Evolutionary conservation across 53 echinoderm and acorn worm species (phyloP).

Genomic region (Actinopyga echinites): DNA sequence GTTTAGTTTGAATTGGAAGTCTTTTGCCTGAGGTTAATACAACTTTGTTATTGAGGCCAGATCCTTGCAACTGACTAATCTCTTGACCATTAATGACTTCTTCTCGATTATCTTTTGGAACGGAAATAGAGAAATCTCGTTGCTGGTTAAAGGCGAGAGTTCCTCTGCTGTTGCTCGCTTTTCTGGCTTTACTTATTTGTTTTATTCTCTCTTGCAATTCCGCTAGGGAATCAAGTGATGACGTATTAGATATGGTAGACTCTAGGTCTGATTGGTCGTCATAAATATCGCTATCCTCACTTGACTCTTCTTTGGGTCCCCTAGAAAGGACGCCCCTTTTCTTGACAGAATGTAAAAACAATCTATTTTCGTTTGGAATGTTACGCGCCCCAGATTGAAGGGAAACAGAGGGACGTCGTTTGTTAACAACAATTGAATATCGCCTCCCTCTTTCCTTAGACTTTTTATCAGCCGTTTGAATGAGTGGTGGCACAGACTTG

Average conservation of each 20-base stretch:
- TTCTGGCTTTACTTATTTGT: slow-evolving; percentile 25
- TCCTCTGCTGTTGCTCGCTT: background rate
- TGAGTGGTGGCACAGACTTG: no score
- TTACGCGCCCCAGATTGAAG: background rate
- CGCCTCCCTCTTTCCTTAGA: background rate
- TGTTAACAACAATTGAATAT: slow-evolving; percentile 12
- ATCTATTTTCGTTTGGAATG: slow-evolving; percentile 16
- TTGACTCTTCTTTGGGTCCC: background rate
- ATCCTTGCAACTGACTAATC: no score
- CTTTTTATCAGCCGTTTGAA: no score
- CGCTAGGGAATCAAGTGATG: slow-evolving; percentile 24
- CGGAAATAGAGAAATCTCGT: no score
- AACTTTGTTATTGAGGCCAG: background rate
- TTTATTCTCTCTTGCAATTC: slow-evolving; percentile 19
- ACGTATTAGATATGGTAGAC: background rate
- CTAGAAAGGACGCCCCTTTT: background rate
- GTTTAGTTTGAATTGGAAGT: background rate
- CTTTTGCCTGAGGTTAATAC: background rate
- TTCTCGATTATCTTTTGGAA: no score
- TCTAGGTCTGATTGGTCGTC: background rate
- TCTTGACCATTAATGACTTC: no score
- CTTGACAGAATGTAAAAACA: slow-evolving; percentile 5
- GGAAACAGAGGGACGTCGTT: slow-evolving; percentile 4
- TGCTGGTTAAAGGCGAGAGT: background rate
- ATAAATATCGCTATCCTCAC: background rate